A percentile compares a stretch with the other conserved stretches of the same genome.
phyloP scores from a whole-genome alignment of 1,140 invertebrate species.

The Mesaphorura yosii region DNA sequence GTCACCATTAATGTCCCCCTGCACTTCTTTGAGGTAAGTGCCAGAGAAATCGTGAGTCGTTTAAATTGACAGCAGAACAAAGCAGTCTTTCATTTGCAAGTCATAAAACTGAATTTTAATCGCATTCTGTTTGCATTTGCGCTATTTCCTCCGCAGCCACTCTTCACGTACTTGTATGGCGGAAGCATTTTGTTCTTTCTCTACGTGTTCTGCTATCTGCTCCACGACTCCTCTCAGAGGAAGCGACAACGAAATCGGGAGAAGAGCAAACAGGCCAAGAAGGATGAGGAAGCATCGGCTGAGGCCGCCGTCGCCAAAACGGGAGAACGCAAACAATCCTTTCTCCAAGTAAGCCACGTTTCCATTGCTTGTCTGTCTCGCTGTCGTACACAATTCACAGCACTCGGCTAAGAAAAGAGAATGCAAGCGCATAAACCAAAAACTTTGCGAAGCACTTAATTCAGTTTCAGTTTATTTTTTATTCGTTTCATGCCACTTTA shows the following conservation, averaged over 20 bases:
- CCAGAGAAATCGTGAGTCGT: neutral
- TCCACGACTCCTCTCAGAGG: constrained; percentile 72
- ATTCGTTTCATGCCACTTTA: neutral
- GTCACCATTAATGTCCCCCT: constrained; percentile 81
- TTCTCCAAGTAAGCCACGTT: constrained; percentile 26
- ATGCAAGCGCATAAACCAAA: neutral
- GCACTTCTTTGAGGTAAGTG: constrained; percentile 64
- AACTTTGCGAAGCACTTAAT: no score
- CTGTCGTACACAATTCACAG: neutral
- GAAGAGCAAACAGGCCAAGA: constrained; percentile 42
- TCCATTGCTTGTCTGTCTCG: constrained; percentile 1
- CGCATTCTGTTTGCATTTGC: constrained; percentile 2
- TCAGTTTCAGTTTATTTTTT: constrained; percentile 11
- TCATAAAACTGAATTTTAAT: neutral
- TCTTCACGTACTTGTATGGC: constrained; percentile 93
- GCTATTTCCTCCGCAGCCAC: constrained; percentile 52
- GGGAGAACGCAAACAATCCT: constrained; percentile 30
- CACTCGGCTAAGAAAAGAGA: neutral
- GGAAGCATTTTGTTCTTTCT: constrained; percentile 88
- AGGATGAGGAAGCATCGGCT: constrained; percentile 42
- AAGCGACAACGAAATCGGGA: constrained; percentile 61
- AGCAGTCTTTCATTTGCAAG: neutral
- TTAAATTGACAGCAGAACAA: neutral
- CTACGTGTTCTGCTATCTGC: constrained; percentile 91
- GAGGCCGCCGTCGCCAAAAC: constrained; percentile 40